Evolutionary conservation across 2,888 invertebrate species (phyloP), one percentile per base, ranked within the genome.

Genomic region (Hyppa rectilinea): DNA sequence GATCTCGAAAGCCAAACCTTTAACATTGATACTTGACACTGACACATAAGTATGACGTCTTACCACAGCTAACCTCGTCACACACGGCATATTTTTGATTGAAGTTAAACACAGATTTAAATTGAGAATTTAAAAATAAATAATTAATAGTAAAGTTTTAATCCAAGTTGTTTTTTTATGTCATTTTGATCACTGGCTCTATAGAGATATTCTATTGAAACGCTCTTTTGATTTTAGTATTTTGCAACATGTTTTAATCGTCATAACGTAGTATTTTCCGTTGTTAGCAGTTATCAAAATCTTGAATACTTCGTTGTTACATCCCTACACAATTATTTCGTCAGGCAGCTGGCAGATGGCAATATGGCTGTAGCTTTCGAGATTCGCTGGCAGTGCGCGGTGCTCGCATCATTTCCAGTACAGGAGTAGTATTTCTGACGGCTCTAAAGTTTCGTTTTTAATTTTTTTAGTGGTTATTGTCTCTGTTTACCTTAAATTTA

Each of bases 351-450:
- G 87, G 91, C 89, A 93, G 88, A 90, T 92, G 91, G 93, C 96
- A 96, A 95, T 95, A 96, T 96, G 96, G 96, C 96, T 92, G 96
- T 91, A 92, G 94, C 92, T 92, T 94, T 92, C 93, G 94, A 93
- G 93, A 93, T 93, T 95, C 93, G 92, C 92, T 94, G 94, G 92
- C 94, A 93, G 95, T 94, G 93, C 90, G 95, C 95, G 95, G 93
- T 95, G 93, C 92, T 95, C 94, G 90, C 89, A 92, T 90, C 92
- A 88, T 92, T 93, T 94, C 88, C 88, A 92, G 90, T 92, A 91
- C 90, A 91, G 91, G 90, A 90, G 91, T 91, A 93, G 92, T 92
- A 92, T 92, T 92, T 94, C 92, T 91, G 94, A 93, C 94, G 93
- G 89, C 88, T 92, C 89, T 89, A 92, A 93, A 95, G 92, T 94